Conservation (phyloP, 2,113 vertebrate species). For the Sprattus sprattus region DNA sequence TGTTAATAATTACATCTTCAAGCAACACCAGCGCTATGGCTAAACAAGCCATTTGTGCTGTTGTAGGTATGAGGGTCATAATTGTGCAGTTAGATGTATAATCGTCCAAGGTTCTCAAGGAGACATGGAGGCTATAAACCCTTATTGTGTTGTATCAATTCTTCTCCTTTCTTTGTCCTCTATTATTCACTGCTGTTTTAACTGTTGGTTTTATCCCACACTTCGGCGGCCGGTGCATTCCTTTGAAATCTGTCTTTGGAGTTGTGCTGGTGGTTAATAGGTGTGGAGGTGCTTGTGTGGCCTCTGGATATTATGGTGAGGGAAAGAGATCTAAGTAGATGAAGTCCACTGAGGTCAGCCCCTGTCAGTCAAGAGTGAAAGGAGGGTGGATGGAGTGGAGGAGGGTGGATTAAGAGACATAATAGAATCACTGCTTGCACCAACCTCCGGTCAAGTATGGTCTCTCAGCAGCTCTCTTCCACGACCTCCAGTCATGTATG, state of each 20-base stretch:
- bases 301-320: not conserved
- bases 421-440: not conserved
- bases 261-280: not conserved
- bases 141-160: not conserved
- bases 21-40: not conserved
- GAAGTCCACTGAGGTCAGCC: not conserved
- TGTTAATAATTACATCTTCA: not conserved
- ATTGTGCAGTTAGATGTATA: not conserved
- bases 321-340: not conserved
- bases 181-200: not conserved
- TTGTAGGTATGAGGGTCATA: not conserved
- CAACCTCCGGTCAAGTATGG: not conserved
- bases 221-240: not conserved
- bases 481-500: not conserved
- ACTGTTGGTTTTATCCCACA: not conserved
- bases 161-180: not conserved
- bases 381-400: not conserved
- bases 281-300: not conserved
- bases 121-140: not conserved
- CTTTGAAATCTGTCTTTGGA: not conserved
- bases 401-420: not conserved
- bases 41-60: not conserved
- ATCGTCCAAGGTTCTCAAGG: not conserved
- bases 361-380: not conserved
- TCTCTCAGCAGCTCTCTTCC: not conserved